Evolutionary conservation across 2,797 vertebrate species (phyloP).

Genomic region (Hyperoplus immaculatus): DNA sequence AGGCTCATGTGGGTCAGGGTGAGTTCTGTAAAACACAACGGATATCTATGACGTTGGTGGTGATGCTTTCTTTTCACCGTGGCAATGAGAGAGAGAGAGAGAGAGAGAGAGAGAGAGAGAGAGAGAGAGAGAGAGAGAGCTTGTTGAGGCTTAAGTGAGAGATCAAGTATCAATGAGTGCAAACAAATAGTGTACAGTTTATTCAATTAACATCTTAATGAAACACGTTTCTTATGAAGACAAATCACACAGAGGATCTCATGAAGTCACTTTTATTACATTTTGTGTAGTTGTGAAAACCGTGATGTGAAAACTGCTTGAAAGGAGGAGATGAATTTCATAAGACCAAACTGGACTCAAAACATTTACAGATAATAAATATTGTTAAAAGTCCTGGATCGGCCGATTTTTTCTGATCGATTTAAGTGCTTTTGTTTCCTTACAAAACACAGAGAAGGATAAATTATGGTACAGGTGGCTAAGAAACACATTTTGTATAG

Average conservation of each 20-base stretch:
- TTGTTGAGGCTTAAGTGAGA: slow-evolving; percentile 34
- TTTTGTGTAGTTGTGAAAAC: slow-evolving; percentile 53
- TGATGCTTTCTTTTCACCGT: slow-evolving; percentile 42
- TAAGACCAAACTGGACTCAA: slow-evolving; percentile 23
- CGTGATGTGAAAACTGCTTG: slow-evolving; percentile 16
- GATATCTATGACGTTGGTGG: slow-evolving; percentile 40
- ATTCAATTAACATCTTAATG: slow-evolving; percentile 24
- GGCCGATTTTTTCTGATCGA: slow-evolving; percentile 32
- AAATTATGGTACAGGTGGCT: slow-evolving; percentile 44
- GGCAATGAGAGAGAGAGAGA: not conserved
- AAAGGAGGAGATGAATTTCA: slow-evolving; percentile 32
- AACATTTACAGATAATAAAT: slow-evolving; percentile 62
- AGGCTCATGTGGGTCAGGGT: slow-evolving; percentile 59
- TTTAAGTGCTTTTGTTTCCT: slow-evolving; percentile 42
- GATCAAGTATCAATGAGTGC: slow-evolving; percentile 37
- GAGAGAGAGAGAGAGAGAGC: not conserved
- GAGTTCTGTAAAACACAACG: slow-evolving; percentile 36
- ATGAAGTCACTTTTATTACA: slow-evolving; percentile 74
- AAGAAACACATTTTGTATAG: slow-evolving; percentile 56
- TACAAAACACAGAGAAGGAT: slow-evolving; percentile 34
- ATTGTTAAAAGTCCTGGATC: slow-evolving; percentile 33
- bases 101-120: too few relatives aligned
- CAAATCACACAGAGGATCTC: slow-evolving; percentile 40
- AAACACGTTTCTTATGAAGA: not conserved
- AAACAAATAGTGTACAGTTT: slow-evolving; percentile 27